Base-by-base conservation (phyloP, 2,888 invertebrate genomes). In the Flabesymbios commensalis region DNA sequence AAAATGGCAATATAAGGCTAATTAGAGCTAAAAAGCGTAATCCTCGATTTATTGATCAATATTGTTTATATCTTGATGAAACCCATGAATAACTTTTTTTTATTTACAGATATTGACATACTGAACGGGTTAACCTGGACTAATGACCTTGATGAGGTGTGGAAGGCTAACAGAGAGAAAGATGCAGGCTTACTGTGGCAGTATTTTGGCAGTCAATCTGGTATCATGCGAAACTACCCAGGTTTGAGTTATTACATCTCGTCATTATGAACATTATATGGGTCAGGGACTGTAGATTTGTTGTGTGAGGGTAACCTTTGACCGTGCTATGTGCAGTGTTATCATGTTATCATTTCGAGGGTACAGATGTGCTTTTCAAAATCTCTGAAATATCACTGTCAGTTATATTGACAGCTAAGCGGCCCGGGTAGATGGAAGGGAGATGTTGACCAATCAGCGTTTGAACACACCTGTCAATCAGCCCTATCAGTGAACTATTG, bases 91-190 rank as follows among this genome's bases (percentile, higher is more conserved):
- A n/a, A 45, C 24, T 17, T 45, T 45, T 45, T 14, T 31, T 5
- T 32, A 10, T 31, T 43, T 76, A 10, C 74, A 85, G 85, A 84
- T 75, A 75, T 78, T 29, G 78, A 83, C 61, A 84, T 85, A 51
- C 70, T 84, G 60, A 85, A 85, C 75, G 84, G 83, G 14, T 64
- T 85, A 53, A 72, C 77, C 57, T 85, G 85, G 85, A 80, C 84
- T 1, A 69, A 74, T 10, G 70, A 67, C 2, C 70, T 85, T 48
- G 84, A 85, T 70, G 70, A 73, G 5, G 72, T 79, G 5, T 85
- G 84, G 69, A 72, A 69, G 49, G 70, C 74, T 45, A 85, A 85
- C 70, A 70, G 68, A 24, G 70, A 77, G 24, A 71, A 74, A 17
- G 79, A 84, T 72, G 74, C 77, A 0, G 74, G 78, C n/a, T 74